Evolutionary conservation across 1,140 invertebrate species (phyloP).

Genomic region (Linepithema humile): DNA sequence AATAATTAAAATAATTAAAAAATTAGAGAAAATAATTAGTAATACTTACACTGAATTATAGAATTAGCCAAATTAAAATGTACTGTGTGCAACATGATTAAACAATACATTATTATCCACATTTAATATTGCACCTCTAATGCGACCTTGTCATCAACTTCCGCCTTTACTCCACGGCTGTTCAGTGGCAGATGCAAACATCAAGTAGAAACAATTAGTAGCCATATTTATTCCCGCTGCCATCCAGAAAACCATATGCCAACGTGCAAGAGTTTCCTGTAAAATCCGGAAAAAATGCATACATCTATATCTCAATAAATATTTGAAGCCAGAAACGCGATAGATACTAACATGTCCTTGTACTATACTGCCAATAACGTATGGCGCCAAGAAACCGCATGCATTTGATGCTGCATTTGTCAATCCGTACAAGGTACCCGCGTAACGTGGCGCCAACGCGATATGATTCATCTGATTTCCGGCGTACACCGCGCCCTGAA

Average conservation of each 20-base stretch:
- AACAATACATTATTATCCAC: constrained; percentile 72
- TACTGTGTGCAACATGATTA: constrained; percentile 76
- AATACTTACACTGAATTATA: constrained; percentile 16
- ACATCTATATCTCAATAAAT: not conserved
- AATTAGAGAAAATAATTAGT: constrained; percentile 21
- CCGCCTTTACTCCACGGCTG: constrained; percentile 88
- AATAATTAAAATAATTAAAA: not conserved
- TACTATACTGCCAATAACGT: constrained; percentile 90
- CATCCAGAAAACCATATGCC: constrained; percentile 95
- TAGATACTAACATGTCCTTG: constrained; percentile 86
- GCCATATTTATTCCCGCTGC: constrained; percentile 91
- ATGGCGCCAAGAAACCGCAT: constrained; percentile 94
- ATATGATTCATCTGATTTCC: constrained; percentile 96
- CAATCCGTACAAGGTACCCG: constrained; percentile 94
- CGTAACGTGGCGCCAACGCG: constrained; percentile 93
- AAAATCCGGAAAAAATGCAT: constrained; percentile 68
- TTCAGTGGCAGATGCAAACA: constrained; percentile 93
- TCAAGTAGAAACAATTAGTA: constrained; percentile 91
- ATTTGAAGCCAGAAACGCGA: not conserved
- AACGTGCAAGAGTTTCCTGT: constrained; percentile 92
- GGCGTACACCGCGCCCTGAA: constrained; percentile 90
- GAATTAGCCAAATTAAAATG: constrained; percentile 70
- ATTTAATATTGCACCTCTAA: constrained; percentile 70
- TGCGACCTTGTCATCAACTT: constrained; percentile 80
- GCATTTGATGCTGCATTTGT: constrained; percentile 95